Percentiles rank a stretch among this genome's conserved stretches.
phyloP scores from a whole-genome alignment of 2,113 vertebrate genomes.

The Pollachius pollachius region DNA sequence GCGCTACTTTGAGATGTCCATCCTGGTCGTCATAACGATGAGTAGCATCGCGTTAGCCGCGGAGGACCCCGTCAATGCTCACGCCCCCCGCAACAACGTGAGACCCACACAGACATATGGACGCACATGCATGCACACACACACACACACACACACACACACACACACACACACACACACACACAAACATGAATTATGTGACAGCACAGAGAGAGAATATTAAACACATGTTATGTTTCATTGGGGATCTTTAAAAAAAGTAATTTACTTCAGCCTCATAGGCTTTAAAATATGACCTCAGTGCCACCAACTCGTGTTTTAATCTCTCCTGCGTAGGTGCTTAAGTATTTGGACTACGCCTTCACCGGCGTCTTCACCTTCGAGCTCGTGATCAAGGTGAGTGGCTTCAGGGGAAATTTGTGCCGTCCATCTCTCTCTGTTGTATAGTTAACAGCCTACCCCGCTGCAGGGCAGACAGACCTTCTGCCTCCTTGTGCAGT shows the following conservation, averaged over 20 bases:
- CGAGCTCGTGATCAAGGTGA: slow-evolving; percentile 99
- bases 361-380: slow-evolving; percentile 98
- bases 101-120: slow-evolving; percentile 47
- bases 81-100: slow-evolving; percentile 88
- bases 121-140: neutral
- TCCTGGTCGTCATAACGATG: slow-evolving; percentile 91
- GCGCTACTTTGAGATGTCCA: slow-evolving; percentile 96
- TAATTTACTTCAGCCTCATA: no score
- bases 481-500: no score
- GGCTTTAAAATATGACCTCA: no score
- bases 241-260: no score
- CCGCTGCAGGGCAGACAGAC: no score
- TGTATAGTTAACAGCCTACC: no score
- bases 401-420: neutral
- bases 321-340: slow-evolving; percentile 71
- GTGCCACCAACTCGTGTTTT: no score
- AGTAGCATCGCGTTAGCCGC: slow-evolving; percentile 96
- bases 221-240: neutral
- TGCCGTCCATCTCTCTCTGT: no score
- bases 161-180: neutral
- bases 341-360: slow-evolving; percentile 96
- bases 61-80: slow-evolving; percentile 89
- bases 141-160: neutral
- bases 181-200: neutral
- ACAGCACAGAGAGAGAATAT: neutral